These are phyloP conservation scores for Poeciliopsis infans DNA, from an alignment of 2,797 vertebrate genomes.

Conservation along the genomic window DNA sequence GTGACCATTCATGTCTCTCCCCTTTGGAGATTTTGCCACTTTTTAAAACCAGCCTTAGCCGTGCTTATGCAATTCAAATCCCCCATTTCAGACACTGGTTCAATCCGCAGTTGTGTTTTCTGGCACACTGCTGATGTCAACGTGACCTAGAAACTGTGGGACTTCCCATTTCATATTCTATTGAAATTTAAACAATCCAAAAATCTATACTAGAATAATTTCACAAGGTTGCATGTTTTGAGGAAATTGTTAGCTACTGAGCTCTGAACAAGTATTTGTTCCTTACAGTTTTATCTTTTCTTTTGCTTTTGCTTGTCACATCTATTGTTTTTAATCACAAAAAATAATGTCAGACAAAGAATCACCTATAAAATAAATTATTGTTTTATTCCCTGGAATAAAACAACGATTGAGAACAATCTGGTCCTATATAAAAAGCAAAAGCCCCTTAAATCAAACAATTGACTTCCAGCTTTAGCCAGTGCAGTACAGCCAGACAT, in stretches of 20 bases:
- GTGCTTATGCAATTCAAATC: constrained; percentile 52
- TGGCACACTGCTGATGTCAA: constrained; percentile 27
- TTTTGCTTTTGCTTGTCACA: not conserved
- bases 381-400: not conserved
- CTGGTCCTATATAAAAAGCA: not conserved
- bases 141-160: constrained; percentile 55
- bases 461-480: not conserved
- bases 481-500: not conserved
- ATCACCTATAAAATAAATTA: not conserved
- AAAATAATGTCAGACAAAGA: not conserved
- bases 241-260: not conserved
- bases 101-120: constrained; percentile 25
- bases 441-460: not conserved
- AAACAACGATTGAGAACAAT: not conserved
- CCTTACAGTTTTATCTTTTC: not conserved
- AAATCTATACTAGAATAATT: constrained; percentile 23
- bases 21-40: constrained; percentile 44
- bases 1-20: constrained; percentile 44
- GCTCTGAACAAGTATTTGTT: not conserved
- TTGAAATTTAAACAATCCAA: constrained; percentile 19
- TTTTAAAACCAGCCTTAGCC: constrained; percentile 46
- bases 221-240: constrained; percentile 22
- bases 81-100: constrained; percentile 35
- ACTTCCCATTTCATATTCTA: constrained; percentile 15
- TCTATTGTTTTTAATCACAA: not conserved